Evolutionary conservation across 53 echinoderm and acorn worm genomes (phyloP).

Genomic region (Paelopatides confundens): DNA sequence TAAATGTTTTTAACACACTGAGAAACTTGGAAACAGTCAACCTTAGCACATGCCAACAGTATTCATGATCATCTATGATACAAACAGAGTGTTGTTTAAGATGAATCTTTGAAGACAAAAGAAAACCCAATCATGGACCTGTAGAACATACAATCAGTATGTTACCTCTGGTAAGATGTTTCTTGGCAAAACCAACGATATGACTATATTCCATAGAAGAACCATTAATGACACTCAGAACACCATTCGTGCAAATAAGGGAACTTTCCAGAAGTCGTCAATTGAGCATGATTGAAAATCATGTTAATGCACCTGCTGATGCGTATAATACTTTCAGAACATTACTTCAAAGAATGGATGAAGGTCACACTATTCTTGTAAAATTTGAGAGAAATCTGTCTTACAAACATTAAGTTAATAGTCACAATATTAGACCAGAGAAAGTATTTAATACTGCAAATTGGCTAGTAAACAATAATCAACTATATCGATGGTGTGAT

Average conservation of each 20-base stretch:
- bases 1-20: background rate
- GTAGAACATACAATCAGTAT: conserved; percentile 48
- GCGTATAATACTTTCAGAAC: conserved; percentile 5
- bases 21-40: background rate
- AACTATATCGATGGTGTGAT: conserved; percentile 41
- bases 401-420: conserved; percentile 35
- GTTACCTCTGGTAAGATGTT: conserved; percentile 33
- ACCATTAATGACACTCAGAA: conserved; percentile 47
- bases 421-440: conserved; percentile 58
- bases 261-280: conserved; percentile 58
- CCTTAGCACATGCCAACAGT: background rate
- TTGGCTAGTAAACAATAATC: conserved; percentile 32
- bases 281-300: conserved; percentile 37
- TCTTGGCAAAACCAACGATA: conserved; percentile 32
- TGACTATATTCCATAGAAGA: conserved; percentile 26
- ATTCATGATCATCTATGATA: conserved; percentile 51
- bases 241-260: conserved; percentile 57
- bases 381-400: conserved; percentile 60
- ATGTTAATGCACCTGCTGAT: conserved; percentile 51
- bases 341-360: conserved; percentile 34
- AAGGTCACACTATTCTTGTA: conserved; percentile 40
- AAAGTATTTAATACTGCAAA: conserved; percentile 63
- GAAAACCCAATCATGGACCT: background rate
- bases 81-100: conserved; percentile 42
- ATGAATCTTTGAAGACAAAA: background rate